phyloP scores from a whole-genome alignment of 2,888 invertebrate species.

The Epinotia brunnichana region DNA sequence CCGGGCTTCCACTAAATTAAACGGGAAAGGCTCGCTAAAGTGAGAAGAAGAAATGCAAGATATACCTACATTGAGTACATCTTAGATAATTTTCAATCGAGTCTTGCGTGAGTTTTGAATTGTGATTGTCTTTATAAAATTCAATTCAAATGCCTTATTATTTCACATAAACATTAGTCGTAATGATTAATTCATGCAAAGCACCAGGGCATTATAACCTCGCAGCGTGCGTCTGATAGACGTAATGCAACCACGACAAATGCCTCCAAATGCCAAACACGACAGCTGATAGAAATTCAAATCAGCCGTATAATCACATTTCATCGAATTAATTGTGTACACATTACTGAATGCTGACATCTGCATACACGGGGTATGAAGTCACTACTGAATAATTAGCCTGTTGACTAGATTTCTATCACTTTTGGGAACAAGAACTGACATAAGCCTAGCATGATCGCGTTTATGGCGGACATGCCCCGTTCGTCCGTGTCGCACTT shows the following conservation, averaged over 20 bases:
- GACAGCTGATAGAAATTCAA: slow-evolving; percentile 44
- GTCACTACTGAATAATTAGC: slow-evolving; percentile 36
- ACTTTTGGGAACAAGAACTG: background rate
- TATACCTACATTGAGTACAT: background rate
- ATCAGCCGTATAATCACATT: slow-evolving; percentile 40
- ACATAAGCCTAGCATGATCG: background rate
- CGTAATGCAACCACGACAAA: slow-evolving; percentile 26
- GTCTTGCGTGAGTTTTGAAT: background rate
- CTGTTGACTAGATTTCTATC: background rate
- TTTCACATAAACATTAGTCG: slow-evolving; percentile 24
- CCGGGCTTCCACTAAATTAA: too few species aligned
- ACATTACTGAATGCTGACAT: slow-evolving; percentile 33
- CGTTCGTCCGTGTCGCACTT: too few species aligned
- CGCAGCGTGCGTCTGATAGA: slow-evolving; percentile 34
- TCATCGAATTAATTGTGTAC: slow-evolving; percentile 42
- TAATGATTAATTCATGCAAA: slow-evolving; percentile 40
- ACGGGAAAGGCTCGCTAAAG: too few species aligned
- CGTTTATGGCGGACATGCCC: too few species aligned
- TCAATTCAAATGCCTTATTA: slow-evolving; percentile 29
- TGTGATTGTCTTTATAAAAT: slow-evolving; percentile 23
- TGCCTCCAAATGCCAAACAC: slow-evolving; percentile 41
- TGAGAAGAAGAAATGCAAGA: background rate
- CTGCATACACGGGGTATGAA: slow-evolving; percentile 24
- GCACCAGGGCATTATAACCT: slow-evolving; percentile 31
- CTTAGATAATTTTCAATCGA: too few species aligned